Percentiles rank a stretch among this genome's conserved stretches.
phyloP scores from a whole-genome alignment of 2,888 invertebrate species.

The Plebejus argus region DNA sequence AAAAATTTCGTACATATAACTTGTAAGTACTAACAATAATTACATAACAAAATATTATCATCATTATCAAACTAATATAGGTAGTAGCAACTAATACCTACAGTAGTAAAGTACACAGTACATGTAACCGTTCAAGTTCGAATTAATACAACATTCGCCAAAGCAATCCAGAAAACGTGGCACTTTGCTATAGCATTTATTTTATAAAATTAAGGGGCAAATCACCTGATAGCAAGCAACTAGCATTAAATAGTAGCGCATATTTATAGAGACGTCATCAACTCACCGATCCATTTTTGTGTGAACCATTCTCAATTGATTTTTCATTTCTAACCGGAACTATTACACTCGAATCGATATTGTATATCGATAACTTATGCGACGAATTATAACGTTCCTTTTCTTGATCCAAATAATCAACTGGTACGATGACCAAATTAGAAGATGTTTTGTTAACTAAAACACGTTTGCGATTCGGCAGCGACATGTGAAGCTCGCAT shows the following conservation, averaged over 20 bases:
- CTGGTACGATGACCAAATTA: conserved; percentile 41
- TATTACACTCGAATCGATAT: conserved; percentile 32
- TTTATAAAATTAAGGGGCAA: too few species aligned
- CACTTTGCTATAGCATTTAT: not conserved
- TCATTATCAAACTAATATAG: not conserved
- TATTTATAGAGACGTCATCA: not conserved
- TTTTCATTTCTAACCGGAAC: conserved; percentile 33
- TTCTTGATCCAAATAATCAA: conserved; percentile 34
- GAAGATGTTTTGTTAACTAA: conserved; percentile 41
- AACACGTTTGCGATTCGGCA: conserved; percentile 42
- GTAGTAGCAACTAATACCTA: not conserved
- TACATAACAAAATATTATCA: not conserved
- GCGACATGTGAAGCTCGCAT: conserved; percentile 47
- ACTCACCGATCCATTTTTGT: conserved; percentile 4
- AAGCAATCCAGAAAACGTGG: not conserved
- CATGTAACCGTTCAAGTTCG: not conserved
- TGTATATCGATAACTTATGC: conserved; percentile 35
- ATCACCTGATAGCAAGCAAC: not conserved
- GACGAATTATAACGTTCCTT: conserved; percentile 26
- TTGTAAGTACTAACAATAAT: too few species aligned
- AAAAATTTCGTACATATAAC: not conserved
- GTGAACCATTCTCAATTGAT: not conserved
- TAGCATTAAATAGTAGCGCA: not conserved
- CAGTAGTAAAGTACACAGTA: not conserved
- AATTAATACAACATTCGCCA: not conserved